Base-by-base conservation (phyloP, 1,140 invertebrate species). In the Drosophila lini region DNA sequence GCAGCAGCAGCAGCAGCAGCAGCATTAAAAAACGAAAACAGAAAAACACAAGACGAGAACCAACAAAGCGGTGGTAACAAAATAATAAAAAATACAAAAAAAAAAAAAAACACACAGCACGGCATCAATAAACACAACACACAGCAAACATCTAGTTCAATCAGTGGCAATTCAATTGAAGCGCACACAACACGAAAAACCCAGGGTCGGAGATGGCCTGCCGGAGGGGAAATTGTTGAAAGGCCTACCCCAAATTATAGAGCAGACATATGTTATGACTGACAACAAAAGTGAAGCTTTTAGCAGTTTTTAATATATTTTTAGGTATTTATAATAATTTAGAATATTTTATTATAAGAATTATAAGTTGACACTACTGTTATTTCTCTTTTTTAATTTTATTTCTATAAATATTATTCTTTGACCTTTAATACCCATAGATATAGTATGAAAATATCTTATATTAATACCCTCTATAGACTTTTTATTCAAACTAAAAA, bases 141-240 rank as follows among this genome's bases (percentile, higher is more conserved):
- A 32, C 13, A 56, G 9, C 61, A 16, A 63, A 34, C 44, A 67
- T 67, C 44, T 65, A 68, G 64, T 64, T 50, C 60, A 65, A 68
- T 64, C 59, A 48, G 64, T 52, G 44, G 59, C 64, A 19, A 68
- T 64, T 64, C 64, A 68, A 42, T 56, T 56, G 28, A 57, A 55
- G 48, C 16, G 22, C 10, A 7, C 13, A 32, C 47, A 19, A 25
- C 50, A 41, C n/a, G 15, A 56, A 13, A 50, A 4, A 13, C 3
- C 5, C 48, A 41, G 45, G 60, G 45, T 48, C 34, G 34, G 16
- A 34, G 32, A 31, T 22, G 42, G 13, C 4, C 16, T 1, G 48
- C 28, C 32, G 32, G 22, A 47, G 22, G 25, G 56, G 62, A 44
- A 25, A 9, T 36, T 25, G 28, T 11, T 6, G 57, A 3, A 19